These are phyloP conservation scores for Ypsolopha scabrella DNA, from an alignment of 2,888 invertebrate genomes.

Conservation along the genomic window DNA sequence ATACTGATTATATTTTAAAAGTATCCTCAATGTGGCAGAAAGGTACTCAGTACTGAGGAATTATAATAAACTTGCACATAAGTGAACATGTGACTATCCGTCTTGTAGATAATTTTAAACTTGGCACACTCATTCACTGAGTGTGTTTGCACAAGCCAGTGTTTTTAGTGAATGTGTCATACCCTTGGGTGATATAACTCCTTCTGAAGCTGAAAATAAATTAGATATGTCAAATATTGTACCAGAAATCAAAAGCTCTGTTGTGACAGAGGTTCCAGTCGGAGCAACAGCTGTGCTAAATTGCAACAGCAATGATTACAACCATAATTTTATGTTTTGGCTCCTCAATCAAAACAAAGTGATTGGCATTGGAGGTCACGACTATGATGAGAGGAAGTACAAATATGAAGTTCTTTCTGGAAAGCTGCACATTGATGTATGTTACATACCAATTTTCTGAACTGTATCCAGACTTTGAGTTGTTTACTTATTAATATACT, in stretches of 20 bases:
- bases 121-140: constrained; percentile 52
- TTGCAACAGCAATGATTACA: constrained; percentile 74
- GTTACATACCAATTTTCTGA: constrained; percentile 16
- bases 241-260: constrained; percentile 32
- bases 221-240: constrained; percentile 25
- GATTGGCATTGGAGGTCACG: constrained; percentile 72
- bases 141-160: constrained; percentile 44
- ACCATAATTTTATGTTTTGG: constrained; percentile 78
- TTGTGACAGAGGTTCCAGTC: constrained; percentile 63
- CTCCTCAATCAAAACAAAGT: constrained; percentile 67
- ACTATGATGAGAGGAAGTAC: constrained; percentile 72
- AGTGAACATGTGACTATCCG: constrained; percentile 42
- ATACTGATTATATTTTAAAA: not conserved
- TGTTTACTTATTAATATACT: too few species aligned
- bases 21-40: too few species aligned
- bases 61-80: constrained; percentile 7
- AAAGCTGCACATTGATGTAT: constrained; percentile 74
- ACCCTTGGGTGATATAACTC: constrained; percentile 35
- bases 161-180: constrained; percentile 19
- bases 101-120: constrained; percentile 55
- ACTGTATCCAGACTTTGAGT: too few species aligned
- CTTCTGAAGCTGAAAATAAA: constrained; percentile 13
- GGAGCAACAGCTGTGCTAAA: constrained; percentile 72
- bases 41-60: not conserved
- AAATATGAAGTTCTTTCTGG: constrained; percentile 78